Conservation (phyloP, 2,888 invertebrate species). For the Operophtera brumata region DNA sequence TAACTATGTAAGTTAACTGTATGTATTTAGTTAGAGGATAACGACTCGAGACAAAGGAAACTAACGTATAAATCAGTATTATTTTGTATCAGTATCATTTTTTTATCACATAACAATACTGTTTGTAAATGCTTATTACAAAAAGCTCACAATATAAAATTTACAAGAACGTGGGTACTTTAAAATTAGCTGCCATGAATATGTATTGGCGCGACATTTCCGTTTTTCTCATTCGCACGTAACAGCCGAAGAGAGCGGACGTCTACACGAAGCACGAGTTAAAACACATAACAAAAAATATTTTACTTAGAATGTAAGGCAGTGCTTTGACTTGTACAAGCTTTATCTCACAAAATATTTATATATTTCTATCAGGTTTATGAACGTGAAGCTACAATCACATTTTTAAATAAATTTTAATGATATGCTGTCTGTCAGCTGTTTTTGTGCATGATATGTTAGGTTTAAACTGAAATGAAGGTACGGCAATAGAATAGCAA, state of each 20-base stretch:
- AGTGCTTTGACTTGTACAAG: constrained; percentile 72
- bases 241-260: constrained; percentile 54
- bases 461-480: constrained; percentile 35
- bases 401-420: constrained; percentile 46
- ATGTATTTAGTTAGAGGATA: constrained; percentile 38
- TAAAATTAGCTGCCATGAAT: constrained; percentile 51
- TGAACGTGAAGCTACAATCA: constrained; percentile 31
- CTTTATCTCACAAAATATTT: constrained; percentile 48
- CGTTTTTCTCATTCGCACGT: constrained; percentile 50
- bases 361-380: constrained; percentile 31
- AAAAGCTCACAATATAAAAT: constrained; percentile 71
- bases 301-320: constrained; percentile 74
- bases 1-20: constrained; percentile 42
- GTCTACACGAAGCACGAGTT: constrained; percentile 43
- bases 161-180: constrained; percentile 50
- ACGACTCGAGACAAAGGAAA: constrained; percentile 28
- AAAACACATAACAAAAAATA: constrained; percentile 56
- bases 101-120: constrained; percentile 53
- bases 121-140: constrained; percentile 58
- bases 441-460: constrained; percentile 75
- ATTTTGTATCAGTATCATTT: constrained; percentile 24
- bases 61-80: constrained; percentile 36
- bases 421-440: constrained; percentile 71
- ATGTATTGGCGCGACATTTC: constrained; percentile 34
- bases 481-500: constrained; percentile 33